Evolutionary conservation across 92 coral and sea anemone species (phyloP).

Genomic region (Isaurus tuberculatus): DNA sequence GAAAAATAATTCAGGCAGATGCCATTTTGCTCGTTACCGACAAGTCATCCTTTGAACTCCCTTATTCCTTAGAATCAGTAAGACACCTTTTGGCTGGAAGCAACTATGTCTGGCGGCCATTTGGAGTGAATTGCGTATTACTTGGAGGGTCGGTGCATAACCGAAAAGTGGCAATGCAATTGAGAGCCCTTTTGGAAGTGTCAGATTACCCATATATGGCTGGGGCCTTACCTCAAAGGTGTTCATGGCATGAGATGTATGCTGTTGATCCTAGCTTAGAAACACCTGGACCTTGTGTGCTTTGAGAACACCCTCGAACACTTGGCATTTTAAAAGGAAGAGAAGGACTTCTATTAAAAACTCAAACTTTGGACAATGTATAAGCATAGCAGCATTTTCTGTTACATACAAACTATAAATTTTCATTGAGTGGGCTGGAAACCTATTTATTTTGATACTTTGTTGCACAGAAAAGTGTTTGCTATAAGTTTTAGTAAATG

Average conservation of each 20-base stretch:
- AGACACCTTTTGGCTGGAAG: constrained; percentile 78
- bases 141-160: constrained; percentile 98
- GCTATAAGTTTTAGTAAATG: neutral
- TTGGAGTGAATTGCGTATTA: constrained; percentile 94
- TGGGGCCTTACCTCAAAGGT: constrained; percentile 89
- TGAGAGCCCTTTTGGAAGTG: constrained; percentile 90
- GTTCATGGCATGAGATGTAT: constrained; percentile 98
- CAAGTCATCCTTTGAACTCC: constrained; percentile 82
- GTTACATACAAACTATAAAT: constrained; percentile 16
- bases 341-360: neutral
- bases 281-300: constrained; percentile 99
- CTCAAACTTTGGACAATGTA: neutral
- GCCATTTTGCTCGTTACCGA: constrained; percentile 94
- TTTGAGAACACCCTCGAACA: constrained; percentile 51
- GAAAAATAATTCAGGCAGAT: constrained; percentile 90
- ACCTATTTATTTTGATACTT: constrained; percentile 21
- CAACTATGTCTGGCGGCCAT: constrained; percentile 93
- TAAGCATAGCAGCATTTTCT: constrained; percentile 17
- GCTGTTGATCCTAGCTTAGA: constrained; percentile 97
- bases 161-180: constrained; percentile 93
- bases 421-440: neutral
- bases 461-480: constrained; percentile 32
- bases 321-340: neutral
- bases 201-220: constrained; percentile 97
- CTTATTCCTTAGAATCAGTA: constrained; percentile 79